These are phyloP conservation scores for Amyelois transitella DNA, from an alignment of 1,140 invertebrate species.

Conservation along the genomic window DNA sequence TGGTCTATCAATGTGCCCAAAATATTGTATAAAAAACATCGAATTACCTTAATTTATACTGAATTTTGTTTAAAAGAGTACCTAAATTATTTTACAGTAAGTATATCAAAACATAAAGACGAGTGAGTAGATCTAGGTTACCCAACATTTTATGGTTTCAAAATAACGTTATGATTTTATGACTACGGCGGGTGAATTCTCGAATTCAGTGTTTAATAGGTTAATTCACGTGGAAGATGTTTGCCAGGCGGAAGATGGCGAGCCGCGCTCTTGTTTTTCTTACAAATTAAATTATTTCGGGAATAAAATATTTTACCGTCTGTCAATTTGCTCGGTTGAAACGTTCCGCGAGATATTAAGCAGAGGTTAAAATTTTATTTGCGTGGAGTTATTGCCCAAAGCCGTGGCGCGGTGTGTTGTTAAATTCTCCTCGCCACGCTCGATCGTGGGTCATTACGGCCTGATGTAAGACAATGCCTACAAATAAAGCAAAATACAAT, in stretches of 20 bases:
- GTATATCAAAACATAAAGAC: not conserved
- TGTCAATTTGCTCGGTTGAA: constrained; percentile 66
- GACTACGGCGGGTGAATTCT: constrained; percentile 41
- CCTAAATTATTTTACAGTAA: no score
- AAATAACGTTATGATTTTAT: constrained; percentile 31
- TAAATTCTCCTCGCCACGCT: constrained; percentile 40
- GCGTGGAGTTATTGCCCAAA: constrained; percentile 53
- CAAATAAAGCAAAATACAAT: constrained; percentile 50
- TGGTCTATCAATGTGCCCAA: no score
- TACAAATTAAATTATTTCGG: constrained; percentile 69
- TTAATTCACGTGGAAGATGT: constrained; percentile 67
- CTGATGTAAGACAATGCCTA: constrained; percentile 51
- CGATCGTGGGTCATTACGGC: constrained; percentile 48
- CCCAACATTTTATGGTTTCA: not conserved
- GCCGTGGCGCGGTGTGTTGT: constrained; percentile 43
- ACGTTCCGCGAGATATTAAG: constrained; percentile 61
- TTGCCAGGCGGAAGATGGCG: constrained; percentile 41
- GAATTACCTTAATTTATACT: no score
- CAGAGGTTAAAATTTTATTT: constrained; percentile 72
- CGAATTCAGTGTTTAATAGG: constrained; percentile 59
- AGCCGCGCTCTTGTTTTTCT: constrained; percentile 53
- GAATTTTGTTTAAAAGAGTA: no score
- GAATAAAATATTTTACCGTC: constrained; percentile 74
- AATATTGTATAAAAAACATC: no score
- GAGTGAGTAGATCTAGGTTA: not conserved